Base-by-base conservation (phyloP, 2,797 vertebrate species). In the Iguana delicatissima region DNA sequence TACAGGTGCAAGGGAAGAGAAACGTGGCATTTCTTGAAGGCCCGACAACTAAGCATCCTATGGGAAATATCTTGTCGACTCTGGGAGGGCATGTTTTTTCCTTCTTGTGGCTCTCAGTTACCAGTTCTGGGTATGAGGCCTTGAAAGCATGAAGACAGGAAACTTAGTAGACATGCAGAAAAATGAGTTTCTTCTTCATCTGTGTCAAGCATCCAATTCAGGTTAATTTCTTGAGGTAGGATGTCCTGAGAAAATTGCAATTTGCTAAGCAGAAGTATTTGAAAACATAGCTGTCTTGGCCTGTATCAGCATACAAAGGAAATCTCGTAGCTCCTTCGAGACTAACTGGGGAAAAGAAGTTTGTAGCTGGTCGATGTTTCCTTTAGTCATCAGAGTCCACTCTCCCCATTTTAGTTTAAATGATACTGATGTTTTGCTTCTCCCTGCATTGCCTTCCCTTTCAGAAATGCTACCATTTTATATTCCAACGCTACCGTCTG, bases 401-500 rank as follows among this genome's bases (percentile, higher is more conserved):
- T 64, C 59, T 81, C 3, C 3, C 0, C 32, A 92, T 35, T 91
- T 89, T 94, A 84, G 81, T 79, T 81, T 91, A 87, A 67, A 77
- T 32, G 9, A 26, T 5, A 50, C 38, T 73, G 69, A 14, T 18
- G 0, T 84, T 85, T 95, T 91, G 59, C 76, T 55, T 85, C 7
- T 52, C 29, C 14, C 26, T 1, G 32, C 29, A 46, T 73, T 46
- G 74, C 91, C 88, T 38, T n/a, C 85, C 57, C 73, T 91, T 93
- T 90, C 97, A 99, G 99, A 99, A 99, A 97, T 99, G 99, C 95
- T 99, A 99, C 97, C 99, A 99, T 97, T 99, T 99, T 96, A 93
- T 99, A 92, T 99, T 99, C 97, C 99, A 99, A 95, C 98, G 99
- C 29, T 99, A 99, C 94, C 97, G 99, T 86, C 96, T 99, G 93